Percentiles rank a stretch among this genome's conserved stretches.
These are phyloP conservation scores for Scaptomyza montana DNA, from an alignment of 1,140 invertebrate genomes.

Conservation along the genomic window DNA sequence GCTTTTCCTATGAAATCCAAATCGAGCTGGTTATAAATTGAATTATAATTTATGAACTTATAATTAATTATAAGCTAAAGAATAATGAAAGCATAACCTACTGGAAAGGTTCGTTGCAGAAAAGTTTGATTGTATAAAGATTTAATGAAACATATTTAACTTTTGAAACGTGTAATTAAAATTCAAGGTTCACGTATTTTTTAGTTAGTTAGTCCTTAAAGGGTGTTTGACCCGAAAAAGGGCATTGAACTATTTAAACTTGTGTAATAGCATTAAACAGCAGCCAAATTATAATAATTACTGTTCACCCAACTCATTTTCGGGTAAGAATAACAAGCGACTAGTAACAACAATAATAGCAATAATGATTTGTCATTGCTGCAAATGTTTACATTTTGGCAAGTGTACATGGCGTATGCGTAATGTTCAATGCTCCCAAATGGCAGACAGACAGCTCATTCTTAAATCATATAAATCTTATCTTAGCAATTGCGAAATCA, in stretches of 20 bases:
- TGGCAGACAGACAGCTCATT: background rate
- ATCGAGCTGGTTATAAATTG: background rate
- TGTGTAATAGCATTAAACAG: background rate
- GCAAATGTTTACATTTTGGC: background rate
- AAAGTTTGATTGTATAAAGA: too few species aligned
- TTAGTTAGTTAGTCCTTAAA: too few species aligned
- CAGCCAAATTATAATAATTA: constrained; percentile 16
- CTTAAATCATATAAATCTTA: constrained; percentile 29
- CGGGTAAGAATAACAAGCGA: constrained; percentile 11
- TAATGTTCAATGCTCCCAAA: constrained; percentile 31
- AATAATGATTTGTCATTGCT: constrained; percentile 32
- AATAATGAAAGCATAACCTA: too few species aligned
- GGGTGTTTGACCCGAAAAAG: too few species aligned
- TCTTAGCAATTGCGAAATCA: constrained; percentile 11
- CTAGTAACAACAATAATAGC: background rate
- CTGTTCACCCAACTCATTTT: constrained; percentile 11
- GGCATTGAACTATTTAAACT: constrained; percentile 18
- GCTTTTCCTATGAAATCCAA: background rate
- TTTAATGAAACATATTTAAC: too few species aligned
- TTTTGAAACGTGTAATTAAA: too few species aligned
- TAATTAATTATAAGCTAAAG: too few species aligned
- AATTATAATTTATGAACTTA: too few species aligned
- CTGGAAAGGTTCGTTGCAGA: too few species aligned
- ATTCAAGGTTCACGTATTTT: too few species aligned
- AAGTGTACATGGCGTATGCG: constrained; percentile 52